phyloP scores from a whole-genome alignment of 2,888 invertebrate genomes.

The Drosophila prolongata region DNA sequence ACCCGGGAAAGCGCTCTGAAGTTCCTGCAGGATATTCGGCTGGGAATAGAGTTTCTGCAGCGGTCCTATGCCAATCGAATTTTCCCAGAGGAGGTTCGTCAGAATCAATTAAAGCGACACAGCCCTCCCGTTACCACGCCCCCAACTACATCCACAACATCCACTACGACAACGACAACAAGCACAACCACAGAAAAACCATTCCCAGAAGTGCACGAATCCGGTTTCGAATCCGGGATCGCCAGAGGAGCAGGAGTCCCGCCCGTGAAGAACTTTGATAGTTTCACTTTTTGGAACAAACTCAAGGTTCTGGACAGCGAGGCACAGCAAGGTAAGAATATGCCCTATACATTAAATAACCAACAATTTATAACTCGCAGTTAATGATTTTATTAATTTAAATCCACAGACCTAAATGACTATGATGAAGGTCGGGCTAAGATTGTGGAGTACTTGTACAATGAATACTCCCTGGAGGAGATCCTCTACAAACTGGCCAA shows the following conservation, averaged over 20 bases:
- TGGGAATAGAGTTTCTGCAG: slow-evolving; percentile 89
- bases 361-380: too few species aligned
- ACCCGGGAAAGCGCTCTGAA: slow-evolving; percentile 90
- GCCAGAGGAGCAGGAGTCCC: slow-evolving; percentile 47
- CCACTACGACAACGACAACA: slow-evolving; percentile 67
- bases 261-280: slow-evolving; percentile 73
- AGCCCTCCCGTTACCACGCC: slow-evolving; percentile 46
- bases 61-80: slow-evolving; percentile 84
- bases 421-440: slow-evolving; percentile 90
- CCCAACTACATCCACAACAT: slow-evolving; percentile 50
- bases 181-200: slow-evolving; percentile 78
- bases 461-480: slow-evolving; percentile 90
- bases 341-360: too few species aligned
- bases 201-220: slow-evolving; percentile 59
- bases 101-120: slow-evolving; percentile 80
- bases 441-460: slow-evolving; percentile 89
- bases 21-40: slow-evolving; percentile 91
- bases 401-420: slow-evolving; percentile 83
- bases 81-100: slow-evolving; percentile 80
- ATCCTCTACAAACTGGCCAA: slow-evolving; percentile 92
- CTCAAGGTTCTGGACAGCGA: slow-evolving; percentile 80
- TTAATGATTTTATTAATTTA: too few species aligned
- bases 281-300: slow-evolving; percentile 81
- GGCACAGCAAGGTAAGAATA: slow-evolving; percentile 55
- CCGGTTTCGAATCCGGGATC: slow-evolving; percentile 33